Conservation (phyloP, 1,140 invertebrate species). For the Megalopta genalis region DNA sequence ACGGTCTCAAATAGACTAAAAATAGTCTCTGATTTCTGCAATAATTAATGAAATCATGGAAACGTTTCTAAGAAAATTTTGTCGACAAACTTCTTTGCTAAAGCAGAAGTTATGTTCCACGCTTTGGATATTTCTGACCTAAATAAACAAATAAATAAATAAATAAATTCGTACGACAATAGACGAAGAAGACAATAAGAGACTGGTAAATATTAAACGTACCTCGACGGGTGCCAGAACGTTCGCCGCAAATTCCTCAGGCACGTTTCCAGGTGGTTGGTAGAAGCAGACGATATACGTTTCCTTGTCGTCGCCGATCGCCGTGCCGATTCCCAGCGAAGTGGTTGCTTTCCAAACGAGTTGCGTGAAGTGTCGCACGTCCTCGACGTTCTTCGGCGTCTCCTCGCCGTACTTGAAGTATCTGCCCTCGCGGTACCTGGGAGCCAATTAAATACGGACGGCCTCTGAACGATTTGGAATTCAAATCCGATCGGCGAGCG, state of each 20-base stretch:
- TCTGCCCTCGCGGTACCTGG: conserved; percentile 65
- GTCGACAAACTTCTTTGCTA: too few species aligned
- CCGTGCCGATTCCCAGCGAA: conserved; percentile 83
- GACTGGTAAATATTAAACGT: neutral
- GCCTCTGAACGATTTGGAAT: neutral
- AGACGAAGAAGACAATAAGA: too few species aligned
- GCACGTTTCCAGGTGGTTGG: conserved; percentile 84
- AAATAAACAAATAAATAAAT: too few species aligned
- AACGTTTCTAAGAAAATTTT: too few species aligned
- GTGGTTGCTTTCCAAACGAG: conserved; percentile 84
- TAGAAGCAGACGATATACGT: conserved; percentile 86
- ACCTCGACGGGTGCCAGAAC: conserved; percentile 72
- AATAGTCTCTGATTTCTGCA: too few species aligned
- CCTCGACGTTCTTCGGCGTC: conserved; percentile 28
- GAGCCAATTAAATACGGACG: neutral
- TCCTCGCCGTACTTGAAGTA: conserved; percentile 61
- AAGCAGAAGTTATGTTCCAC: too few species aligned
- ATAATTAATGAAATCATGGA: too few species aligned
- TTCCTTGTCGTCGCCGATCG: conserved; percentile 78
- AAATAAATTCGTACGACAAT: too few species aligned
- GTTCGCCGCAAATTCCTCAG: conserved; percentile 82
- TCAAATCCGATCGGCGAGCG: neutral
- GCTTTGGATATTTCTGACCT: too few species aligned
- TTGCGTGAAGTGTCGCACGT: conserved; percentile 82
- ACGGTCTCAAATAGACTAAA: too few species aligned